Evolutionary conservation across 1,140 invertebrate species (phyloP).

Genomic region (Heliothis subflexa): DNA sequence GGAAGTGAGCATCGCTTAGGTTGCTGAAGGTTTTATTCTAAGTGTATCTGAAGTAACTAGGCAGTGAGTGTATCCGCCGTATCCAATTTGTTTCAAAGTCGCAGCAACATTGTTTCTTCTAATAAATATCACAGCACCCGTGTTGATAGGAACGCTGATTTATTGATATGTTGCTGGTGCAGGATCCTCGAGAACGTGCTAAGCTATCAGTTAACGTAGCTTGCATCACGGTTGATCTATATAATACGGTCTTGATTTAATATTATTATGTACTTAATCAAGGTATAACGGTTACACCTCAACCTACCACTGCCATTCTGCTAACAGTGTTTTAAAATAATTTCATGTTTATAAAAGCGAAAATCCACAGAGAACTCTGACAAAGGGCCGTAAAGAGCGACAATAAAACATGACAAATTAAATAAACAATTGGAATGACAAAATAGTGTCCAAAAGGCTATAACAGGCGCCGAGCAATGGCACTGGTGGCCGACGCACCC

Average conservation of each 20-base stretch:
- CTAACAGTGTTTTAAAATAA: neutral
- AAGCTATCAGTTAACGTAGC: conserved; percentile 23
- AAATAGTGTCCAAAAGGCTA: conserved; percentile 18
- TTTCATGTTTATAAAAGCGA: neutral
- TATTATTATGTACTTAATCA: neutral
- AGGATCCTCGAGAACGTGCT: conserved; percentile 20
- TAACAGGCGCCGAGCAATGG: conserved; percentile 24
- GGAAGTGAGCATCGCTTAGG: neutral
- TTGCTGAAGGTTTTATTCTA: neutral
- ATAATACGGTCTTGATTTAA: neutral
- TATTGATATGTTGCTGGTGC: conserved; percentile 29
- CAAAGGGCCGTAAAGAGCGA: neutral
- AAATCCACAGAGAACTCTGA: neutral
- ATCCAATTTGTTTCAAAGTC: conserved; percentile 39
- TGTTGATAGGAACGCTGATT: conserved; percentile 26
- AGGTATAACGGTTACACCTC: neutral
- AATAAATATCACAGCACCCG: conserved; percentile 29
- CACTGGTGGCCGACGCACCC: conserved; percentile 18
- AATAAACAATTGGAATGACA: conserved; percentile 15
- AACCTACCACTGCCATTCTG: neutral
- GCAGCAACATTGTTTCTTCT: conserved; percentile 13
- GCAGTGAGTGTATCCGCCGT: conserved; percentile 3
- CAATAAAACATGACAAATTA: conserved; percentile 17
- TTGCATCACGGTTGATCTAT: conserved; percentile 1
- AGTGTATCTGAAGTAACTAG: neutral